Evolutionary conservation across 2,113 vertebrate species (phyloP).

Genomic region (Pelobates fuscus): DNA sequence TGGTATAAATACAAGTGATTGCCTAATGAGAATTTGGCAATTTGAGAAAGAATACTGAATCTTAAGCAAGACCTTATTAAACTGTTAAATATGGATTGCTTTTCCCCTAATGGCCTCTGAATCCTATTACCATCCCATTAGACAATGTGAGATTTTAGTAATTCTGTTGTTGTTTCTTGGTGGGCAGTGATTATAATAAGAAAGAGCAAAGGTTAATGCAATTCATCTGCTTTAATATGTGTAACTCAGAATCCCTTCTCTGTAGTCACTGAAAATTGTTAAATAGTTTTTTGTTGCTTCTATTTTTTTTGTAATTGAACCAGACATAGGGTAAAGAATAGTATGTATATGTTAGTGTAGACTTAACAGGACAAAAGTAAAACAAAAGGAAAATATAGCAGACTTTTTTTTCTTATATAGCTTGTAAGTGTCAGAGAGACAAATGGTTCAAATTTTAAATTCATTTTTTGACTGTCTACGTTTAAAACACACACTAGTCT

Average conservation of each 20-base stretch:
- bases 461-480: too few species aligned
- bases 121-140: slow-evolving; percentile 90
- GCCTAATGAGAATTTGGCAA: slow-evolving; percentile 73
- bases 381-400: too few species aligned
- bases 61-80: slow-evolving; percentile 78
- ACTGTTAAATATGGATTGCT: slow-evolving; percentile 84
- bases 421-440: too few species aligned
- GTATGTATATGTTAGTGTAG: background rate
- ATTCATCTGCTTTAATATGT: slow-evolving; percentile 73
- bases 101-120: slow-evolving; percentile 85
- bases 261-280: slow-evolving; percentile 55
- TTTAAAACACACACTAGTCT: too few species aligned
- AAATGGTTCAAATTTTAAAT: too few species aligned
- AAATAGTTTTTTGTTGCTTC: slow-evolving; percentile 48
- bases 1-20: slow-evolving; percentile 59
- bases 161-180: slow-evolving; percentile 86
- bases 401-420: too few species aligned
- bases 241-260: slow-evolving; percentile 66
- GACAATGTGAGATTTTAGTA: slow-evolving; percentile 80
- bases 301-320: slow-evolving; percentile 43
- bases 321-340: slow-evolving; percentile 25
- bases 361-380: too few species aligned
- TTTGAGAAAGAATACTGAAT: slow-evolving; percentile 66
- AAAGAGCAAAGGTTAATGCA: slow-evolving; percentile 76
- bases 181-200: slow-evolving; percentile 78